Evolutionary conservation across 2,797 vertebrate genomes (phyloP).

Genomic region (Sebastes steindachneri): DNA sequence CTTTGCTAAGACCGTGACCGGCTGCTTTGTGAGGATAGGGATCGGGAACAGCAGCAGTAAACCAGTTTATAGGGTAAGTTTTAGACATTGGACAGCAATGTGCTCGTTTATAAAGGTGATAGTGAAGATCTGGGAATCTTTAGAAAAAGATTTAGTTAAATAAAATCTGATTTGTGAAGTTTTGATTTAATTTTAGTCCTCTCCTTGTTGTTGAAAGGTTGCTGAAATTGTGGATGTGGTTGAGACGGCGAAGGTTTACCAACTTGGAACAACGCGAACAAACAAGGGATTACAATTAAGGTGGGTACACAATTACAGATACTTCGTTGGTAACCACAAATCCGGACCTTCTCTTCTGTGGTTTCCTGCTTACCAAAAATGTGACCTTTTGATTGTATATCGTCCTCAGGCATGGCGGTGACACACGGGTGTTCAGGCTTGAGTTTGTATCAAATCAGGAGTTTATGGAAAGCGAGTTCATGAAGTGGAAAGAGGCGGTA

Average conservation of each 20-base stretch:
- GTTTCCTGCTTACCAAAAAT: neutral
- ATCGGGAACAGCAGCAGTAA: slow-evolving; percentile 99
- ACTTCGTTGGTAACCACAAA: neutral
- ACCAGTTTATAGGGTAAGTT: slow-evolving; percentile 94
- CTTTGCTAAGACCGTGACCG: slow-evolving; percentile 96
- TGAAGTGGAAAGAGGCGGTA: slow-evolving; percentile 99
- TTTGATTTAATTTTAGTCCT: neutral
- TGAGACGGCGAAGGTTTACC: slow-evolving; percentile 97
- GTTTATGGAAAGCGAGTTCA: slow-evolving; percentile 97
- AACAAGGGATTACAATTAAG: slow-evolving; percentile 97
- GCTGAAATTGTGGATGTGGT: slow-evolving; percentile 98
- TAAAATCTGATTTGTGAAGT: neutral
- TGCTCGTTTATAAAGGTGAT: neutral
- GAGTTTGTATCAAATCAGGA: slow-evolving; percentile 99
- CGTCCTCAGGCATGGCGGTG: slow-evolving; percentile 90
- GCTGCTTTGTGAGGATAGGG: slow-evolving; percentile 97
- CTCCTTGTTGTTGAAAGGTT: slow-evolving; percentile 81
- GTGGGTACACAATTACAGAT: slow-evolving; percentile 67
- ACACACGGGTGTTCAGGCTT: slow-evolving; percentile 95
- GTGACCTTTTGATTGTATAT: slow-evolving; percentile 1
- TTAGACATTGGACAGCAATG: neutral
- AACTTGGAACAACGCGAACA: slow-evolving; percentile 93
- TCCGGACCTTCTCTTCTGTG: neutral
- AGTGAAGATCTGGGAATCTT: neutral
- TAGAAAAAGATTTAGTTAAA: neutral